Evolutionary conservation across 2,888 invertebrate species (phyloP), one percentile per base, ranked within the genome.

Genomic region (Nephrotoma guestfalica): DNA sequence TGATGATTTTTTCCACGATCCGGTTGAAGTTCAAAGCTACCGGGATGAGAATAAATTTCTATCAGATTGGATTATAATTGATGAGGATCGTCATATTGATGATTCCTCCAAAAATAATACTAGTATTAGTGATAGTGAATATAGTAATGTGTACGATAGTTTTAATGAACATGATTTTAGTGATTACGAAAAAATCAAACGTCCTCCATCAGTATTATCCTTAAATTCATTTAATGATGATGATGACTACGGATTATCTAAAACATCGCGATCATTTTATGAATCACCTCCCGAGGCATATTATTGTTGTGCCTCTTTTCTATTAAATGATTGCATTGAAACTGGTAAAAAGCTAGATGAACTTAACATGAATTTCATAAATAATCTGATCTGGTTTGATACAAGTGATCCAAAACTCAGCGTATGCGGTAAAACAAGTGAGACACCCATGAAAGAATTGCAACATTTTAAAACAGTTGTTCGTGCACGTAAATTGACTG

Each of bases 31-130:
- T 83, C 89, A 89, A 0, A 89, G 86, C 91, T 71, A 71, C 30
- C 71, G 71, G 11, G 71, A 91, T 87, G 91, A 91, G 87, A 90
- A 89, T 0, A 86, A 89, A 2, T 90, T 91, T 86, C 88, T 91
- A 0, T 88, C 90, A 45, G 91, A 91, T n/a, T 91, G 90, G 91
- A 91, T 89, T 87, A 90, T 91, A 15, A 88, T 91, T 4, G 89
- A 90, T 86, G 88, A 89, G 88, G 90, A 90, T 40, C 47, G 86
- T 85, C 71, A 41, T n/a, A 45, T 47, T 41, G 51, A 40, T 51
- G 51, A 51, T 45, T 9, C 30, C 2, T 30, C 30, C 3, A 30
- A 47, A 15, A 5, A 15, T 6, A 71, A 30, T 9, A 7, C 18
- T 71, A 30, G 30, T 71, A 85, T 51, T 41, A 86, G 51, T 86